Base-by-base conservation (phyloP, 2,888 invertebrate species). In the Cantharis flavilabris region DNA sequence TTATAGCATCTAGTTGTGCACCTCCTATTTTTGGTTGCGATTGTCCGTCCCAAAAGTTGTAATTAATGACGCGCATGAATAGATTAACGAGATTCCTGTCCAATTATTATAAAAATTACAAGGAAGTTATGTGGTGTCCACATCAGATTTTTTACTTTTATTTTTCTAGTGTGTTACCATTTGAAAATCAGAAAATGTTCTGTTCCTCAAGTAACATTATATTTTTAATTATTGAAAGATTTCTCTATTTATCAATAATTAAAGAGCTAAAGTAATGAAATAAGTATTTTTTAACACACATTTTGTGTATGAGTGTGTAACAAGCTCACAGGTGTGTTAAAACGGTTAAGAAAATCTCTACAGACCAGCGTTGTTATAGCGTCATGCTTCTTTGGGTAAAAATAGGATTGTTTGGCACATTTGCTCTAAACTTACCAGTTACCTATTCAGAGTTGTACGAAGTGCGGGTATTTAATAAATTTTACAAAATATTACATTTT, bases 401-500 rank as follows among this genome's bases (percentile, higher is more conserved):
- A 86, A 86, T 86, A 86, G 86, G 85, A 85, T 84, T 85, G 85
- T 86, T 86, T 86, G 86, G 86, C 86, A 86, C 80, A 83, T 83
- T 82, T 81, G 81, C 80, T 80, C 79, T 82, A 84, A 84, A 83
- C 80, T 82, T 84, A 84, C 84, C 86, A 86, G 86, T 86, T 84
- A 84, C 82, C 26, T 83, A 79, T 82, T 78, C 79, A 82, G 79
- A 74, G 75, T 71, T 76, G 82, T 82, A 81, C 82, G 83, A 81
- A 81, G 83, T 83, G 81, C 82, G 84, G 83, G 81, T 81, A 79
- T 81, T 83, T 77, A 77, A 72, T 70, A 77, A 81, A 67, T 67
- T 67, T 67, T 67, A 26, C 13, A 67, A 67, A 79, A 80, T 80
- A 79, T 73, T 74, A 76, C 14, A 18, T 75, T 79, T 75, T 72